Base-by-base conservation (phyloP, 1,140 invertebrate species). In the Danaus plexippus region DNA sequence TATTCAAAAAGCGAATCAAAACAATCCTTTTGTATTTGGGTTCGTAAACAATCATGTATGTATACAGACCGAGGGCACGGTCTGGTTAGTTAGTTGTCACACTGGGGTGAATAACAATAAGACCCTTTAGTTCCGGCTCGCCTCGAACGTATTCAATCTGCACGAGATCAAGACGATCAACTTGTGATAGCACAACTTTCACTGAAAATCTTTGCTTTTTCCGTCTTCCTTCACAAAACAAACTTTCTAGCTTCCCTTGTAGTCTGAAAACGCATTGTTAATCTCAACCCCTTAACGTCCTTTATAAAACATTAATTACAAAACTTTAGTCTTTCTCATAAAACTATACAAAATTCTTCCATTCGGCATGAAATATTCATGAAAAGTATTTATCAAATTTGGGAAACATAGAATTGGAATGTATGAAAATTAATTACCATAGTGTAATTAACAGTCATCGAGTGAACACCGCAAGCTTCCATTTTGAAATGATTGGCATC, bases 41-140 rank as follows among this genome's bases (percentile, higher is more conserved):
- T 52, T 55, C 64, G 53, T 61, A 73, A 73, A 71, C 73, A 71
- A 76, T 73, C 66, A 77, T 67, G 57, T 62, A 56, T 66, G 60
- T 72, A 57, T 75, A 70, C 69, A 67, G 68, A 64, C 66, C 52
- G 58, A 67, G 47, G 63, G 55, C 62, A 67, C 59, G 61, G 65
- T 61, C 69, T 74, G 71, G 75, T 71, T 79, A 72, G 71, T 75
- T 69, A 68, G 69, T 73, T 66, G 69, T 66, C 64, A 67, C 59
- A 72, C 67, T 68, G 74, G 80, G 80, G 80, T 82, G 80, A 80
- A 84, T 82, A 84, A 82, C 77, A 84, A 84, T 84, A 80, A 80
- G 76, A 74, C 69, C 75, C 74, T 77, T 80, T 82, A 80, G 74
- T 79, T 75, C 71, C 70, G 74, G 69, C 52, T 74, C 61, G 69